Percentiles rank a stretch among this genome's conserved stretches.
These are phyloP conservation scores for Lycaena phlaeas DNA, from an alignment of 2,888 invertebrate genomes.

Conservation along the genomic window DNA sequence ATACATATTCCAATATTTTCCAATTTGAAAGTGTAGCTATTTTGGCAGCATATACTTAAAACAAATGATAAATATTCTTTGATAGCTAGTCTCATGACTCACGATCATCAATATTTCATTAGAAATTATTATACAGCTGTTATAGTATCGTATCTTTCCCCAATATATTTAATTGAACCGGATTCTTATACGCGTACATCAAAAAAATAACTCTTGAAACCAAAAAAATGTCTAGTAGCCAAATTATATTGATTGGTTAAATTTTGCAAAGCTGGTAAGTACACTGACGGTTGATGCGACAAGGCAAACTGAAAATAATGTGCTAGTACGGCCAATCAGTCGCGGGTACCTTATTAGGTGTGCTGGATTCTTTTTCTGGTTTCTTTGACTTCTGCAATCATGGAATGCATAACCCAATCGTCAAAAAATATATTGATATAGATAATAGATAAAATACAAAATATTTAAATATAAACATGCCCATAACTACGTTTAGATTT, in stretches of 20 bases:
- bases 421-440: background rate
- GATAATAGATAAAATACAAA: too few species aligned
- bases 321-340: constrained; percentile 23
- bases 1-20: too few species aligned
- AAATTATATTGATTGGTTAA: constrained; percentile 5
- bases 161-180: background rate
- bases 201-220: constrained; percentile 21
- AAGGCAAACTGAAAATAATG: background rate
- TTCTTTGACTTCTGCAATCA: constrained; percentile 85
- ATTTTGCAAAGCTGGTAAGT: constrained; percentile 5
- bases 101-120: too few species aligned
- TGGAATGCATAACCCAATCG: constrained; percentile 10
- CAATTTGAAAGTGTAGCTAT: too few species aligned
- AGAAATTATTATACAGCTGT: too few species aligned
- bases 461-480: too few species aligned
- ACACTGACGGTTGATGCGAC: background rate
- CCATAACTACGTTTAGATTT: too few species aligned
- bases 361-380: constrained; percentile 79
- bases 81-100: too few species aligned
- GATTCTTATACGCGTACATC: constrained; percentile 5
- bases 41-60: too few species aligned
- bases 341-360: constrained; percentile 79
- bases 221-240: constrained; percentile 5
- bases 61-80: too few species aligned
- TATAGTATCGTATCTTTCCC: too few species aligned